A percentile compares a stretch with the other conserved stretches of the same genome.
phyloP scores from a whole-genome alignment of 92 coral and sea anemone species.

The Anthopleura xanthogrammica region DNA sequence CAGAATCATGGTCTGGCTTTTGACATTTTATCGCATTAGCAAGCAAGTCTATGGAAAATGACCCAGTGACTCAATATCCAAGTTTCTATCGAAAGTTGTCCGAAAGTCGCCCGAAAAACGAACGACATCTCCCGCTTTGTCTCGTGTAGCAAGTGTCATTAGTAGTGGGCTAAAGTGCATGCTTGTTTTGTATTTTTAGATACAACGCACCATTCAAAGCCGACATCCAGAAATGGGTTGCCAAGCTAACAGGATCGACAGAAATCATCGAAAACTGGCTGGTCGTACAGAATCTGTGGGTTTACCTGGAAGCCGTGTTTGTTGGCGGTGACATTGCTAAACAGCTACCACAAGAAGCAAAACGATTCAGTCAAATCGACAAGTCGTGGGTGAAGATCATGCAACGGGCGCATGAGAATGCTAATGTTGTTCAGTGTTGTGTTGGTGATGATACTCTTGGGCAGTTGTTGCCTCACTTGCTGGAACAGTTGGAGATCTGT shows the following conservation, averaged over 20 bases:
- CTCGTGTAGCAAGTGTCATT: neutral
- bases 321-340: conserved; percentile 99
- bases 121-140: neutral
- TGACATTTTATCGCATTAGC: neutral
- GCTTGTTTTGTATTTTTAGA: conserved; percentile 28
- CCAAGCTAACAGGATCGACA: conserved; percentile 96
- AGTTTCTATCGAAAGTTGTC: neutral
- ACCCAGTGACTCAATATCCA: neutral
- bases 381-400: conserved; percentile 99
- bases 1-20: no score
- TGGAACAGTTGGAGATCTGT: conserved; percentile 97
- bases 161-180: neutral
- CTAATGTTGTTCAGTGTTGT: conserved; percentile 98
- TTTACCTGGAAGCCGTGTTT: conserved; percentile 93
- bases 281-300: conserved; percentile 76
- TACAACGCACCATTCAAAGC: conserved; percentile 98
- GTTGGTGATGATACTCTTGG: conserved; percentile 97
- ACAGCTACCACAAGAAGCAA: conserved; percentile 84
- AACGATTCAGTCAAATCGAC: conserved; percentile 89
- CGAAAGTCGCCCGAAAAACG: neutral
- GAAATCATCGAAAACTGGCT: conserved; percentile 99
- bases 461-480: conserved; percentile 86
- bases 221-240: conserved; percentile 98
- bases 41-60: neutral
- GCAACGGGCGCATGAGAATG: conserved; percentile 95